Evolutionary conservation across 2,797 vertebrate genomes (phyloP).

Genomic region (Molossus alvarezi): DNA sequence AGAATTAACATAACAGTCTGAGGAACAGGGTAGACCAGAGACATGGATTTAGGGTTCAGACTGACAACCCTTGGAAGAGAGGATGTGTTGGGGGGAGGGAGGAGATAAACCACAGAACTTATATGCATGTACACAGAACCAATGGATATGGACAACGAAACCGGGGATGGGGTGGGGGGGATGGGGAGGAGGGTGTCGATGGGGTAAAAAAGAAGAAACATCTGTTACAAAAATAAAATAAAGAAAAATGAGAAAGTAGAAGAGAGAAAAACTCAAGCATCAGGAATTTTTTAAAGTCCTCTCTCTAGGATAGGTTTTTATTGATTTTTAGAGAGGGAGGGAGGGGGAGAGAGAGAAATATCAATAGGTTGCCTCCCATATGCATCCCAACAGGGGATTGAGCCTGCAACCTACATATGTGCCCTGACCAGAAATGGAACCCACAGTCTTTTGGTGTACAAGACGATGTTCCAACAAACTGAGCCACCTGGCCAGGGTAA

Average conservation of each 20-base stretch:
- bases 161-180: too few relatives aligned
- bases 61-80: too few relatives aligned
- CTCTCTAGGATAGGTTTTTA: neutral
- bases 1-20: too few relatives aligned
- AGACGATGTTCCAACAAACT: neutral
- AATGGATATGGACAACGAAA: too few relatives aligned
- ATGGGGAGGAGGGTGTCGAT: too few relatives aligned
- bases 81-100: too few relatives aligned
- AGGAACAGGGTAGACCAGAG: too few relatives aligned
- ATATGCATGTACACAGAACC: too few relatives aligned
- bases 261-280: neutral
- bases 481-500: neutral
- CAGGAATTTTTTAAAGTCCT: neutral
- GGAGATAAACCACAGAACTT: too few relatives aligned
- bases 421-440: neutral
- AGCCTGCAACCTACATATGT: neutral
- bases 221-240: neutral
- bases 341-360: neutral
- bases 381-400: neutral
- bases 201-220: too few relatives aligned
- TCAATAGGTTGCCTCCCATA: neutral
- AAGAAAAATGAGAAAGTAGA: neutral
- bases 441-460: neutral
- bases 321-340: neutral
- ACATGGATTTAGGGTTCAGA: too few relatives aligned